Percentiles rank a stretch among this genome's conserved stretches.
Evolutionary conservation across 1,140 invertebrate species (phyloP).

Genomic region (Ceratina japonica): DNA sequence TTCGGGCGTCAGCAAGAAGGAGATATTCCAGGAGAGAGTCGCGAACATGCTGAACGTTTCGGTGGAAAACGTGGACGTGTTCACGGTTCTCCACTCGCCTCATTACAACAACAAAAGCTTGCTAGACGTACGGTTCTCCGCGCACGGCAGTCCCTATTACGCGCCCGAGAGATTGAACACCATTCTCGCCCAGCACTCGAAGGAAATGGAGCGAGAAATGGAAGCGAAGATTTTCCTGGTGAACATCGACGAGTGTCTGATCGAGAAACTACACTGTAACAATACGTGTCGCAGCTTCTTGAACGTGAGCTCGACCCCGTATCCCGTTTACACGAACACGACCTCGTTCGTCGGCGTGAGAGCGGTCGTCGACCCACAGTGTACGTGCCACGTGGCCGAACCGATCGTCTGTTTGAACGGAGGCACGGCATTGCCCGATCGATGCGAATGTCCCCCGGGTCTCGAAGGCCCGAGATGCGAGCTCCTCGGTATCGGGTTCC

Average conservation of each 20-base stretch:
- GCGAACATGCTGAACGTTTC: slow-evolving; percentile 88
- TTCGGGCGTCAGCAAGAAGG: slow-evolving; percentile 86
- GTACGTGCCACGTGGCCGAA: slow-evolving; percentile 82
- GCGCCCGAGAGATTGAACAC: slow-evolving; percentile 91
- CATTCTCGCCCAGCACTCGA: slow-evolving; percentile 84
- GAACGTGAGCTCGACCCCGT: slow-evolving; percentile 85
- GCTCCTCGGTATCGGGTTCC: slow-evolving; percentile 91
- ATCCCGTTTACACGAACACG: slow-evolving; percentile 91
- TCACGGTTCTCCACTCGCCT: slow-evolving; percentile 89
- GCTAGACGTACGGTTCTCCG: slow-evolving; percentile 93
- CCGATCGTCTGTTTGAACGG: slow-evolving; percentile 85
- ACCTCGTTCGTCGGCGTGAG: slow-evolving; percentile 94
- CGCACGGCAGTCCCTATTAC: slow-evolving; percentile 95
- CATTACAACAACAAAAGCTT: slow-evolving; percentile 81
- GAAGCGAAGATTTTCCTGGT: slow-evolving; percentile 89
- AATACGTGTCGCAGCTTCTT: slow-evolving; percentile 87
- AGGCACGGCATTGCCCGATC: slow-evolving; percentile 83
- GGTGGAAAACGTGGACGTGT: slow-evolving; percentile 92
- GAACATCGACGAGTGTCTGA: slow-evolving; percentile 92
- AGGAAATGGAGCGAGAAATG: slow-evolving; percentile 85
- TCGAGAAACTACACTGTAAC: slow-evolving; percentile 86
- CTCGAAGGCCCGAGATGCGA: slow-evolving; percentile 95
- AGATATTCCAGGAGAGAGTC: slow-evolving; percentile 84
- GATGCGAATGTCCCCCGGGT: slow-evolving; percentile 84
- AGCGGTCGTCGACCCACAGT: slow-evolving; percentile 88